Percentiles rank a stretch among this genome's conserved stretches.
Evolutionary conservation across 2,888 invertebrate species (phyloP).

Genomic region (Margaritifera margaritifera): DNA sequence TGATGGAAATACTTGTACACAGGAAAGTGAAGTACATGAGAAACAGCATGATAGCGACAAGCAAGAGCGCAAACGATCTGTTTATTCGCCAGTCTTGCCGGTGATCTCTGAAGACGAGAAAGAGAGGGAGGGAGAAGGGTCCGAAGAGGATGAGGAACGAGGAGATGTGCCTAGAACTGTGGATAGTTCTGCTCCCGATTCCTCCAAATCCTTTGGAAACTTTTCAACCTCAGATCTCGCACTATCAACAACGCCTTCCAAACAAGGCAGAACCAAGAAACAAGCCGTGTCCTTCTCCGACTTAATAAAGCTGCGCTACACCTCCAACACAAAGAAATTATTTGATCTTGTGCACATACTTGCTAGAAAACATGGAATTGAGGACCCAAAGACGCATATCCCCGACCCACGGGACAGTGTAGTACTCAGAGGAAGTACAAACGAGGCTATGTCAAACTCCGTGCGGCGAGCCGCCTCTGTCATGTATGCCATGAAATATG

Average conservation of each 20-base stretch:
- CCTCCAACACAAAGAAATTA: slow-evolving; percentile 44
- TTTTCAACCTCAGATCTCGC: slow-evolving; percentile 3
- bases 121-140: slow-evolving; percentile 17
- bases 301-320: slow-evolving; percentile 52
- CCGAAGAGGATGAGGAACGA: slow-evolving; percentile 3
- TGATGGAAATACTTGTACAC: neutral
- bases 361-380: slow-evolving; percentile 52
- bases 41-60: slow-evolving; percentile 1
- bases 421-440: slow-evolving; percentile 42
- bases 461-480: slow-evolving; percentile 39
- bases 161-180: too few species aligned
- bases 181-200: too few species aligned
- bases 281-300: slow-evolving; percentile 52
- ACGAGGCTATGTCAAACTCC: slow-evolving; percentile 22
- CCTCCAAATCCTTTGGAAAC: too few species aligned
- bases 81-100: slow-evolving; percentile 30
- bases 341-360: slow-evolving; percentile 50
- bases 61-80: slow-evolving; percentile 9
- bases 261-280: slow-evolving; percentile 34
- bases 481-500: slow-evolving; percentile 51
- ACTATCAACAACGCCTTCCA: slow-evolving; percentile 14
- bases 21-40: neutral
- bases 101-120: slow-evolving; percentile 45
- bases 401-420: slow-evolving; percentile 44
- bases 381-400: slow-evolving; percentile 42